These are phyloP conservation scores for Calameuta idolon DNA, from an alignment of 2,888 invertebrate genomes.

Conservation along the genomic window DNA sequence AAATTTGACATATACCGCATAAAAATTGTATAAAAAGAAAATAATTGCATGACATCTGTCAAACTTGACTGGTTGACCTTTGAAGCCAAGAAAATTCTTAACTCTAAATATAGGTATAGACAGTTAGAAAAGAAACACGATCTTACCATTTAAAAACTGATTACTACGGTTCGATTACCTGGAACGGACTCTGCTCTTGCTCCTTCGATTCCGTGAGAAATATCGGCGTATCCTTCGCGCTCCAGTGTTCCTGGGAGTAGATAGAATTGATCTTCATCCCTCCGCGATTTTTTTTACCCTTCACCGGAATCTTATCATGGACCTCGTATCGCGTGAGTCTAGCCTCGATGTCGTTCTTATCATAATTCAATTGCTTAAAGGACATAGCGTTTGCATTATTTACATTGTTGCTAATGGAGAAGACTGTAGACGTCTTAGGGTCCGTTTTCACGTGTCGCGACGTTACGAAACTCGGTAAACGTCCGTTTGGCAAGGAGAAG, in stretches of 20 bases:
- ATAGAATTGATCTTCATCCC: constrained; percentile 64
- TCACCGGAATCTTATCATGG: not conserved
- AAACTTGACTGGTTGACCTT: not conserved
- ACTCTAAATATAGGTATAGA: not conserved
- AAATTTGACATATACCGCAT: not conserved
- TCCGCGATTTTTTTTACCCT: constrained; percentile 35
- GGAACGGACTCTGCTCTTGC: constrained; percentile 47
- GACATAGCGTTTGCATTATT: constrained; percentile 23
- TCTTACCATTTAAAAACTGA: not conserved
- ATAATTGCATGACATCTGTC: not conserved
- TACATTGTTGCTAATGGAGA: constrained; percentile 14
- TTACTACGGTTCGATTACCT: constrained; percentile 44
- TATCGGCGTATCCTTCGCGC: constrained; percentile 51
- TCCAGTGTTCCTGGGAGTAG: constrained; percentile 63
- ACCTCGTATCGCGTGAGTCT: constrained; percentile 43
- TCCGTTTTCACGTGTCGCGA: constrained; percentile 16
- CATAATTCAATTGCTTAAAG: constrained; percentile 38
- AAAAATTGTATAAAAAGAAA: not conserved
- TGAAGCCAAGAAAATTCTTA: not conserved
- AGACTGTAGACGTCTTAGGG: constrained; percentile 25
- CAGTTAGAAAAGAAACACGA: not conserved
- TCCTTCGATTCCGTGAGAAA: constrained; percentile 56
- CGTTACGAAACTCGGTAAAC: constrained; percentile 32
- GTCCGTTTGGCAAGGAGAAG: constrained; percentile 31
- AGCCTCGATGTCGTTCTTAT: constrained; percentile 43